Evolutionary conservation across 2,888 invertebrate species (phyloP).

Genomic region (Drosophila merina): DNA sequence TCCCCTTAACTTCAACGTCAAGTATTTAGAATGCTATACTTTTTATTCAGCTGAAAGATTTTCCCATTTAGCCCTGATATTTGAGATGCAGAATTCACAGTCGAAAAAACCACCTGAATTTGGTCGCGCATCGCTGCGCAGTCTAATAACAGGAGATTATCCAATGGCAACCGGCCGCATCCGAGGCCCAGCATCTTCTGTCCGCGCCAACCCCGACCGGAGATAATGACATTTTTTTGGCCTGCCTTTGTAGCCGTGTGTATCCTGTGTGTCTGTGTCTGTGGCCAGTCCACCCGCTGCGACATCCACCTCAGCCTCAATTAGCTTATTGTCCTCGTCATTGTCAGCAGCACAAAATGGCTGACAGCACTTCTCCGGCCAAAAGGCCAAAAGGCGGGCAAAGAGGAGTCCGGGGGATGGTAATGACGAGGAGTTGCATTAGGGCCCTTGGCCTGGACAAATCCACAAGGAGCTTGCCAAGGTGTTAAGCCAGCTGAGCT

Average conservation of each 20-base stretch:
- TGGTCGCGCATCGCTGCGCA: conserved; percentile 37
- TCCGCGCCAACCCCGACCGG: conserved; percentile 18
- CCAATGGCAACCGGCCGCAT: conserved; percentile 67
- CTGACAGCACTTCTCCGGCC: conserved; percentile 23
- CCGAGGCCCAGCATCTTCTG: background rate
- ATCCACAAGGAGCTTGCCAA: conserved; percentile 75
- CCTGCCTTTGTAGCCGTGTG: conserved; percentile 21
- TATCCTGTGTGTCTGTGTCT: conserved; percentile 5
- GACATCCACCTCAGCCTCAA: conserved; percentile 42
- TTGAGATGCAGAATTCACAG: background rate
- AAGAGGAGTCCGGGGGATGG: background rate
- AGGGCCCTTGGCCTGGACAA: conserved; percentile 41
- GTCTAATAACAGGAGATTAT: conserved; percentile 60
- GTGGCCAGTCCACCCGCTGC: conserved; percentile 42
- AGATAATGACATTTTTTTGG: conserved; percentile 43
- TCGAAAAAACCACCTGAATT: conserved; percentile 4
- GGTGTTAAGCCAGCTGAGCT: conserved; percentile 62
- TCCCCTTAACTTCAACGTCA: too few relatives aligned
- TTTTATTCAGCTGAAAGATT: background rate
- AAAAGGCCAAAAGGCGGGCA: background rate
- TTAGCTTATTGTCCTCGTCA: conserved; percentile 42
- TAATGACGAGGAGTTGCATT: conserved; percentile 12
- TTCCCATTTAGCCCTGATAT: background rate
- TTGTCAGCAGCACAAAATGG: conserved; percentile 37
- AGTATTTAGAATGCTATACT: too few relatives aligned